Conservation (phyloP, 2,888 invertebrate genomes). For the Elegia similella region DNA sequence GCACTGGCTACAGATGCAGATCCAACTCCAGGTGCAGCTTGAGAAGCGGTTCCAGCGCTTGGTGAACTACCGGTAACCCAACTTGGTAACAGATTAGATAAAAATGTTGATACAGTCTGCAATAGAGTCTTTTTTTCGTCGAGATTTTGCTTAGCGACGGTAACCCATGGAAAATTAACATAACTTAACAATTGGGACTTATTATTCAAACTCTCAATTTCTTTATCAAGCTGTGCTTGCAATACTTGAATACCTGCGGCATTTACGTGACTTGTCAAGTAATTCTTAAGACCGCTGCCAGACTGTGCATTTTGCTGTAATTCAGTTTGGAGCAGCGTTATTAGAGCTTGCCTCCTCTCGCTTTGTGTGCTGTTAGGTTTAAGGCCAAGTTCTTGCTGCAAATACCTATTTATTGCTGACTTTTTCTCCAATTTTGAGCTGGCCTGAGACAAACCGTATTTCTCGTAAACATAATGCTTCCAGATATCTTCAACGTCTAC, state of each 20-base stretch:
- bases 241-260: conserved; percentile 53
- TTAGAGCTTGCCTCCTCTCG: conserved; percentile 62
- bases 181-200: conserved; percentile 55
- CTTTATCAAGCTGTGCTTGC: conserved; percentile 49
- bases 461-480: conserved; percentile 60
- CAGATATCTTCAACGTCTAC: conserved; percentile 68
- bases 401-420: conserved; percentile 51
- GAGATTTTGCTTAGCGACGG: conserved; percentile 46
- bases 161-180: conserved; percentile 51
- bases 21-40: not conserved
- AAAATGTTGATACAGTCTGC: conserved; percentile 50
- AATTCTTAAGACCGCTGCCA: conserved; percentile 48
- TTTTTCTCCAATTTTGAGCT: conserved; percentile 58
- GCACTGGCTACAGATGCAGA: not conserved
- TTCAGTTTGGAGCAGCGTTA: conserved; percentile 54
- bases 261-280: conserved; percentile 54
- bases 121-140: conserved; percentile 59
- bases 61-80: conserved; percentile 45
- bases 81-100: conserved; percentile 56
- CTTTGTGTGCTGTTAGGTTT: conserved; percentile 57
- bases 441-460: conserved; percentile 52
- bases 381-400: conserved; percentile 58
- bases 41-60: not conserved
- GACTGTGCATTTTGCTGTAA: conserved; percentile 35
- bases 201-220: conserved; percentile 62